These are phyloP conservation scores for Corythornis madagascariensis DNA, from an alignment of 2,113 vertebrate species.

Conservation along the genomic window DNA sequence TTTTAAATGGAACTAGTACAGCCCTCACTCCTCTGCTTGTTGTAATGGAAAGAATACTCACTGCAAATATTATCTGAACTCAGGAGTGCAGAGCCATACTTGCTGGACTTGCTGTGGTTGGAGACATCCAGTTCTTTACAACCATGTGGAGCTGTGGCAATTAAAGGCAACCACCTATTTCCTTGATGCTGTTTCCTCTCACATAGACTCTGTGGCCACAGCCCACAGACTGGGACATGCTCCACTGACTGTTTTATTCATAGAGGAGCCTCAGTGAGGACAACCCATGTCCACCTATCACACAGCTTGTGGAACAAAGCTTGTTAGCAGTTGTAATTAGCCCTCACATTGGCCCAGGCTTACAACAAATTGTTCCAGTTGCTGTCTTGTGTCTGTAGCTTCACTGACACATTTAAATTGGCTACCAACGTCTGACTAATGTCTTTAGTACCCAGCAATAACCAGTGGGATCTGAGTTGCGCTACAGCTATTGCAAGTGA, in stretches of 20 bases:
- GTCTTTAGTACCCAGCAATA: neutral
- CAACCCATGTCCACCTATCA: neutral
- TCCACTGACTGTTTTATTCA: neutral
- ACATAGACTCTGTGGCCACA: neutral
- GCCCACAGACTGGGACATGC: neutral
- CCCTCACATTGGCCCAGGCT: neutral
- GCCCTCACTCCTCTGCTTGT: neutral
- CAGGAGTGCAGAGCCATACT: neutral
- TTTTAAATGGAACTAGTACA: neutral
- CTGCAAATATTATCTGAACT: neutral
- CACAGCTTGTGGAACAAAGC: neutral
- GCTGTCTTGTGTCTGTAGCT: neutral
- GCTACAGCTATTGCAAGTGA: neutral
- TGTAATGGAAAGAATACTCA: neutral
- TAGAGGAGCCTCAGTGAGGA: neutral
- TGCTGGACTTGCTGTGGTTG: neutral
- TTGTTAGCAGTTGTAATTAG: neutral
- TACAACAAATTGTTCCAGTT: neutral
- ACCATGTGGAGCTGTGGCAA: neutral
- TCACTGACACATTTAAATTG: rapidly evolving
- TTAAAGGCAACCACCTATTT: neutral
- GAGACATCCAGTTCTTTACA: neutral
- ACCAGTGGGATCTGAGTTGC: neutral
- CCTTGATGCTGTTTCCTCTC: neutral
- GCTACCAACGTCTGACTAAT: neutral